These are phyloP conservation scores for Tenthredo notha DNA, from an alignment of 2,888 invertebrate genomes.

Conservation along the genomic window DNA sequence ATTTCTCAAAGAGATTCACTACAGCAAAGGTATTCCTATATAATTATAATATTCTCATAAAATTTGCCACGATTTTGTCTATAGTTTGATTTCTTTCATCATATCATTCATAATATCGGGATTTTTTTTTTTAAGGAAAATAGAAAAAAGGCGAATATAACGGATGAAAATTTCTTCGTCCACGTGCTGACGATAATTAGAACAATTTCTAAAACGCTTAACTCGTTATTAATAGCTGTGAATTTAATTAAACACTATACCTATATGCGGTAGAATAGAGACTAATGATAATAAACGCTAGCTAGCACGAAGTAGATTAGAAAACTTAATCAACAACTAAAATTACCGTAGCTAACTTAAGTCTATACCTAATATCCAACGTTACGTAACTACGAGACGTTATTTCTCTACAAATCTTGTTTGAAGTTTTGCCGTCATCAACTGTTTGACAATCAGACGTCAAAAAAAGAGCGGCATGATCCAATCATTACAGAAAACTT, in stretches of 20 bases:
- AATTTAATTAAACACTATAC: constrained; percentile 5
- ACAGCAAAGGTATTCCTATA: constrained; percentile 70
- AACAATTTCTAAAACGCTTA: neutral
- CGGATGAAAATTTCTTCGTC: constrained; percentile 2
- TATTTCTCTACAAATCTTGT: neutral
- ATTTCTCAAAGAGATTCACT: constrained; percentile 72
- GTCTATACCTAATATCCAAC: neutral
- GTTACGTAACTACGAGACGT: constrained; percentile 7
- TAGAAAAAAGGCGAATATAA: neutral
- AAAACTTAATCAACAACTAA: constrained; percentile 21
- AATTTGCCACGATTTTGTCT: too few species aligned
- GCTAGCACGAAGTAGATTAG: constrained; percentile 31
- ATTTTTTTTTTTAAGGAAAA: too few species aligned
- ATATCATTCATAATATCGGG: too few species aligned
- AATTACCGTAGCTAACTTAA: constrained; percentile 8
- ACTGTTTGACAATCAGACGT: constrained; percentile 2
- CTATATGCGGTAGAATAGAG: neutral
- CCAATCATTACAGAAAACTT: neutral
- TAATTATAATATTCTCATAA: neutral
- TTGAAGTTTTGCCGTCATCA: constrained; percentile 33
- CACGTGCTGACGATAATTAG: neutral
- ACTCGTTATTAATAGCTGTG: neutral
- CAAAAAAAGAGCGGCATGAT: neutral
- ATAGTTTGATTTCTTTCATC: too few species aligned
- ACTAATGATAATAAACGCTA: neutral